Base-by-base conservation (phyloP, 1,140 invertebrate species). In the Portunus trituberculatus region DNA sequence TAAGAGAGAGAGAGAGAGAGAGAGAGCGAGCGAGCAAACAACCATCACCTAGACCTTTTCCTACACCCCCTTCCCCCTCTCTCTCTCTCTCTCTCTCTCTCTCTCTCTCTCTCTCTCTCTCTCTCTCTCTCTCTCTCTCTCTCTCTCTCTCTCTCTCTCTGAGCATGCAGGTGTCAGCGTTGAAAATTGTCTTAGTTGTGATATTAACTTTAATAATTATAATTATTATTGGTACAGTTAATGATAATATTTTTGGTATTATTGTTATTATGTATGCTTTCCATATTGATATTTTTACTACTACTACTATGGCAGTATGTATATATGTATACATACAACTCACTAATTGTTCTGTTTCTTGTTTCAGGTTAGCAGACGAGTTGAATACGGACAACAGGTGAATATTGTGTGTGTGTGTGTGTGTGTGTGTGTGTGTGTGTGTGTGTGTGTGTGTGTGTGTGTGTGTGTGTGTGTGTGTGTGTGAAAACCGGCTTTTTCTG, bases 351-450 rank as follows among this genome's bases (percentile, higher is more conserved):
- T 76, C n/a, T 59, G 25, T 86, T 93, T 86, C 39, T 28, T 86
- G 7, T 88, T 59, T 48, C 92, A 93, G 92, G 92, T 93, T 93
- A 93, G 92, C 92, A 93, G 92, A 93, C 83, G 92, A 93, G 92
- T 93, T 25, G 92, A 93, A 93, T 93, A 93, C 29, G 92, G 92
- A 88, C 92, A 93, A 59, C 92, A 93, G 92, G 92, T 93, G 87
- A 93, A 88, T 92, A 83, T 25, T 86, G 84, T 31, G 32, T 39
- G 84, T 29, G 28, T 86, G 28, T 31, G 28, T 29, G 28, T 86
- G 32, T 39, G 84, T 31, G 84, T 86, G 84, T 29, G 52, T 59
- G 52, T 59, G 52, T 59, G 52, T 59, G 52, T 59, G 52, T 59
- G 52, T 59, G 52, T 59, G 52, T 59, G 52, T 59, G 20, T 39